These are phyloP conservation scores for Canis aureus DNA, from an alignment of 2,113 vertebrate genomes.

Conservation along the genomic window DNA sequence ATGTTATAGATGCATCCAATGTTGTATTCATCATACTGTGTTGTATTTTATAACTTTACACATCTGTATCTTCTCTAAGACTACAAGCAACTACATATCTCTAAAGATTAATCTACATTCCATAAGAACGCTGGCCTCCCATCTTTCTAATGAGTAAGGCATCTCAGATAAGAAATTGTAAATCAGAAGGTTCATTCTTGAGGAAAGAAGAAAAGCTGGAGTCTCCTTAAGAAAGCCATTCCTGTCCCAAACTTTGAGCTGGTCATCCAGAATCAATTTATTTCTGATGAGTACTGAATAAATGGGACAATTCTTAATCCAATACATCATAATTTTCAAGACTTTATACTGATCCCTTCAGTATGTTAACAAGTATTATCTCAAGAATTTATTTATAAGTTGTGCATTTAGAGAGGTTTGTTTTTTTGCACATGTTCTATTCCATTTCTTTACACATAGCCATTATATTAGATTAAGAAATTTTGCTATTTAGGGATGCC, in stretches of 20 bases:
- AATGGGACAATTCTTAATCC: not conserved
- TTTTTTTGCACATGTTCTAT: not conserved
- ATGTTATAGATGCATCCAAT: not conserved
- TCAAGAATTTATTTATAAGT: not conserved
- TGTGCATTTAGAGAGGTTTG: not conserved
- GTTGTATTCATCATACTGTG: not conserved
- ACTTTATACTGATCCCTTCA: not conserved
- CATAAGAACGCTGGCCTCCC: not conserved
- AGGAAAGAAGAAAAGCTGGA: not conserved
- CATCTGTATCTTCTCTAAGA: not conserved
- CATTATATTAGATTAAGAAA: not conserved
- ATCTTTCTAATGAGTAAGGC: not conserved
- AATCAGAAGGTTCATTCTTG: not conserved
- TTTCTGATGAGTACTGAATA: not conserved
- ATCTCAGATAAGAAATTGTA: not conserved
- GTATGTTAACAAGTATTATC: not conserved
- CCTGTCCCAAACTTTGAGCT: not conserved
- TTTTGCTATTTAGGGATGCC: not conserved
- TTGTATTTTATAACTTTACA: not conserved
- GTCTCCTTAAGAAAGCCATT: not conserved
- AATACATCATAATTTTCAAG: not conserved
- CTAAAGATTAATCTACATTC: not conserved
- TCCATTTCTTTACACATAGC: not conserved
- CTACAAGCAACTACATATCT: not conserved
- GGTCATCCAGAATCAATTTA: not conserved